These are phyloP conservation scores for Platyscapa corneri DNA, from an alignment of 1,140 invertebrate genomes.

Conservation along the genomic window DNA sequence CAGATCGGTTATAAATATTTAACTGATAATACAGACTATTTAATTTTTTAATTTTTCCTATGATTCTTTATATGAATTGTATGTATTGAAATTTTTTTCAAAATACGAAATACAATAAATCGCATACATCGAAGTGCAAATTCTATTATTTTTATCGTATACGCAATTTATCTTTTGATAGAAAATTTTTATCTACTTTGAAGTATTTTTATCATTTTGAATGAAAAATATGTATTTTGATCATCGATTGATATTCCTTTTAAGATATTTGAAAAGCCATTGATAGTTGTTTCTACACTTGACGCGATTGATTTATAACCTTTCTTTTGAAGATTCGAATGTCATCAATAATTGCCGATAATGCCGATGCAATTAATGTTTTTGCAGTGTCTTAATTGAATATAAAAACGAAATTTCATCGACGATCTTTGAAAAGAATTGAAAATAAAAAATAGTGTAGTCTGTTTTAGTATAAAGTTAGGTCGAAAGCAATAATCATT, in stretches of 20 bases:
- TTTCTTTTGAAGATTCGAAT: background rate
- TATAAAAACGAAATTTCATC: too few relatives aligned
- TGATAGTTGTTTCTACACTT: background rate
- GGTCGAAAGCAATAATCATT: too few relatives aligned
- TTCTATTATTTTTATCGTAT: background rate
- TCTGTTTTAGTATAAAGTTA: too few relatives aligned
- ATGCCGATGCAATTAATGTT: background rate
- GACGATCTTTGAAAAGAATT: background rate
- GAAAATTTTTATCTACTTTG: background rate
- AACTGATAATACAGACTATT: too few relatives aligned
- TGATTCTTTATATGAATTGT: too few relatives aligned
- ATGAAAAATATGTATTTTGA: background rate
- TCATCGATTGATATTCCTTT: background rate
- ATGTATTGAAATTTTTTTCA: too few relatives aligned
- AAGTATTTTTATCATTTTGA: background rate
- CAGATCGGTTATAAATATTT: too few relatives aligned
- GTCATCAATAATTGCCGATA: background rate
- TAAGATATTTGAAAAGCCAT: background rate
- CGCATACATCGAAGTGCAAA: background rate
- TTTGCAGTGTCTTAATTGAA: too few relatives aligned
- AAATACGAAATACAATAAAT: too few relatives aligned
- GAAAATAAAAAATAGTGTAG: background rate
- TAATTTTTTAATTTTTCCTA: too few relatives aligned
- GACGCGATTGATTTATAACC: background rate
- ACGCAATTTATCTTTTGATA: background rate